Conservation (phyloP, 2,888 invertebrate species). For the Euplexia lucipara region DNA sequence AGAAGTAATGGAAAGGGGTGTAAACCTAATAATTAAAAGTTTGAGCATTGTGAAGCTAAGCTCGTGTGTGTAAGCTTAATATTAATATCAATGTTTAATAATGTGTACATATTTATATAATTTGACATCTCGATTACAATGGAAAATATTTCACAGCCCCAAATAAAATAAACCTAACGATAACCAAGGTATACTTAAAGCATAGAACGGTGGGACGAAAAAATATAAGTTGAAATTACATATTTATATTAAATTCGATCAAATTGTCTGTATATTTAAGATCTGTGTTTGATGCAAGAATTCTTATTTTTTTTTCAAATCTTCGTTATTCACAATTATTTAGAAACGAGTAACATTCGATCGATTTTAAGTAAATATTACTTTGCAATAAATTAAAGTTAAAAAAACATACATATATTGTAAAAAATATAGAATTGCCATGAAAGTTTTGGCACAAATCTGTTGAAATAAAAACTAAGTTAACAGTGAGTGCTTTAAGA, state of each 20-base stretch:
- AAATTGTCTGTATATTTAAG: background rate
- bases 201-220: conserved; percentile 40
- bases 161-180: conserved; percentile 62
- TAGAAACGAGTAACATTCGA: conserved; percentile 1
- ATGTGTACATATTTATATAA: conserved; percentile 64
- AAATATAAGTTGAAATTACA: conserved; percentile 2
- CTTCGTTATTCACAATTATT: background rate
- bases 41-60: conserved; percentile 87
- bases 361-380: conserved; percentile 44
- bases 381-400: conserved; percentile 16
- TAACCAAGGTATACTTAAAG: conserved; percentile 38
- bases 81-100: conserved; percentile 77
- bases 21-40: conserved; percentile 69
- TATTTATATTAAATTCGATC: conserved; percentile 40
- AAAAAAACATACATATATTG: conserved; percentile 19
- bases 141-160: conserved; percentile 72
- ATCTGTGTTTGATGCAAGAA: conserved; percentile 3
- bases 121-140: conserved; percentile 67
- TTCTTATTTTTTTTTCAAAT: conserved; percentile 7
- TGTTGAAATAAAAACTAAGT: conserved; percentile 50
- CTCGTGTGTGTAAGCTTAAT: conserved; percentile 81
- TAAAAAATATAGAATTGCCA: conserved; percentile 62
- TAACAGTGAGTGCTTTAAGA: conserved; percentile 43
- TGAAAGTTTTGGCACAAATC: conserved; percentile 71
- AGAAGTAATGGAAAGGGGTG: conserved; percentile 66